Base-by-base conservation (phyloP, 2,888 invertebrate genomes). In the Drosophila melanocephala region DNA sequence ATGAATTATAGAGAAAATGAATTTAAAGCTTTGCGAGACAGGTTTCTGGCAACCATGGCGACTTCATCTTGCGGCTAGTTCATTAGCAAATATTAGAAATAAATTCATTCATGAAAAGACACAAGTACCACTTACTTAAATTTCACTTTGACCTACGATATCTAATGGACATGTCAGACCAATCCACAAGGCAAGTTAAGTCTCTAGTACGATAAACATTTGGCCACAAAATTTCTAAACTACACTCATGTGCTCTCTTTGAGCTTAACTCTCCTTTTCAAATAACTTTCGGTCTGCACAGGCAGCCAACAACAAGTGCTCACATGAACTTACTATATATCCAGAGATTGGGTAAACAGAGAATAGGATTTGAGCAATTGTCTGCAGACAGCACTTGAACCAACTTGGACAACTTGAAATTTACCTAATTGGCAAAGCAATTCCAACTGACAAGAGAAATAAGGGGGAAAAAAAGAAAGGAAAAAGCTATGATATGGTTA, bases 341-440 rank as follows among this genome's bases (percentile, higher is more conserved):
- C 10, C 65, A 32, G 33, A 5, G 4, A 30, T 52, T 33, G 10
- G 19, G 39, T 22, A 12, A 26, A 2, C 26, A 44, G 10, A 26
- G 37, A 30, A 50, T 19, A n/a, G 44, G 37, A 68, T 57, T 57
- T 51, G 53, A 22, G 33, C 19, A 26, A 12, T 39, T 47, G 35
- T 57, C 30, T 22, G 35, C 30, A 28, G 35, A 44, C 26, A 42
- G 56, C 32, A 69, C 44, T 70, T 59, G 32, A n/a, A 5, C 26
- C 10, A 47, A 57, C 28, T 28, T n/a, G 32, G 4, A 42, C 56
- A 64, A 52, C 56, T 61, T 61, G 35, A 66, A 50, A 51, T 37
- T 30, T 47, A 63, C 53, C 66, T 81, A 79, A 79, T 81, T 81
- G 69, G 60, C 78, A 73, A 73, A 44, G 73, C 42, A 66, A 73